Evolutionary conservation across 1,140 invertebrate genomes (phyloP).

Genomic region (Euura lappo): DNA sequence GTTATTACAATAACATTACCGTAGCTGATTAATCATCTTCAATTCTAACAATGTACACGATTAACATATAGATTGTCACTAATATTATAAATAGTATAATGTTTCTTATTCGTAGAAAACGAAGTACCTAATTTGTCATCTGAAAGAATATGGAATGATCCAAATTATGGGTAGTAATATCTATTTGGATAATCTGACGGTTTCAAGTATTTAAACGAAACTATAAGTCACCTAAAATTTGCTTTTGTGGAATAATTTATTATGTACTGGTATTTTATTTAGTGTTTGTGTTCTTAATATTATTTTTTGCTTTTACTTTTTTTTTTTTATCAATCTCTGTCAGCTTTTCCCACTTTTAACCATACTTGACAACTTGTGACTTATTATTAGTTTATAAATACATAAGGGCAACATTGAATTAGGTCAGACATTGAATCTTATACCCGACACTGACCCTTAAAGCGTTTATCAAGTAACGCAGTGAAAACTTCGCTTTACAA

Average conservation of each 20-base stretch:
- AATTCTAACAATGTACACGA: not conserved
- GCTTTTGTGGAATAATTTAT: no score
- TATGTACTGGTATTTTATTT: not conserved
- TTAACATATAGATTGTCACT: not conserved
- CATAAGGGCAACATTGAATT: slow-evolving; percentile 7
- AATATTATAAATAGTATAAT: slow-evolving; percentile 1
- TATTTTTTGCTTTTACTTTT: not conserved
- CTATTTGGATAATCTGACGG: not conserved
- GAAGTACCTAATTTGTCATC: not conserved
- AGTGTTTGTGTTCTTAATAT: not conserved
- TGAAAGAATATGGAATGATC: slow-evolving; percentile 1
- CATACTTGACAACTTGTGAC: not conserved
- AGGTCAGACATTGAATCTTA: not conserved
- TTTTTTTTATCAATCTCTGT: not conserved
- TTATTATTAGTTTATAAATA: slow-evolving; percentile 6
- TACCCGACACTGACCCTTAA: not conserved
- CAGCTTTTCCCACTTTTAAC: not conserved
- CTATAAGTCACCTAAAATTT: no score
- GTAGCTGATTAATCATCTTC: not conserved
- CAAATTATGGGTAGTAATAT: not conserved
- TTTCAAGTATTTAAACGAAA: not conserved
- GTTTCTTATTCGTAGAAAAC: not conserved
- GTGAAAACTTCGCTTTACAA: not conserved
- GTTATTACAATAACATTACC: not conserved
- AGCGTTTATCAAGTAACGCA: not conserved